Base-by-base conservation (phyloP, 2,888 invertebrate genomes). In the Acrocyrtus sp. region DNA sequence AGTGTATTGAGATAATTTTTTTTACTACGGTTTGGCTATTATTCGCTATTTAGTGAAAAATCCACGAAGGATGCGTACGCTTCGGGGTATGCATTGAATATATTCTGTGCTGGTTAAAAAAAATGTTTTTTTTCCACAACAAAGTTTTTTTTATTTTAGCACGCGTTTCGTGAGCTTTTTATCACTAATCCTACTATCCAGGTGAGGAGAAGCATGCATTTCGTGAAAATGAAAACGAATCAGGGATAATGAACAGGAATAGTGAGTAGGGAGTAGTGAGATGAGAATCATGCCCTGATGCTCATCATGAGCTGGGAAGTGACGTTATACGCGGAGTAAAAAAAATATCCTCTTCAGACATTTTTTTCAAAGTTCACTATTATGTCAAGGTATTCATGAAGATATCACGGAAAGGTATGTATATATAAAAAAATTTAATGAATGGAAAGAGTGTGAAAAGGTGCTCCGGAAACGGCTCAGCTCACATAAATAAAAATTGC, bases 141-240 rank as follows among this genome's bases (percentile, higher is more conserved):
- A n/a, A n/a, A n/a, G n/a, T n/a, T n/a, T n/a, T n/a, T n/a, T 58
- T 63, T 66, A 66, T 72, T 72, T 72, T 72, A 72, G 72, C 72
- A 72, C 72, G 72, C 72, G 72, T 29, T 66, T 66, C 66, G 72
- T 72, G 72, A 72, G 72, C 65, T 27, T 72, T 72, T 72, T 72
- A 65, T 68, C 68, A 68, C 61, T 68, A 60, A 68, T 68, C 68
- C 68, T 17, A 57, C 26, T 60, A 68, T 68, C 68, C 68, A 68
- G 68, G 68, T 68, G 68, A 68, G 68, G 54, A 61, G 39, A 68
- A 43, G 61, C 68, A 68, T 61, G 68, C 61, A 61, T 61, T 68
- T 68, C 68, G 68, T 68, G 68, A 62, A 62, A 62, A 62, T 62
- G 51, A 67, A 58, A 50, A 50, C 41, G 66, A 68, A 54, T 61